phyloP scores from a whole-genome alignment of 2,113 vertebrate genomes.

The Centropus bengalensis region DNA sequence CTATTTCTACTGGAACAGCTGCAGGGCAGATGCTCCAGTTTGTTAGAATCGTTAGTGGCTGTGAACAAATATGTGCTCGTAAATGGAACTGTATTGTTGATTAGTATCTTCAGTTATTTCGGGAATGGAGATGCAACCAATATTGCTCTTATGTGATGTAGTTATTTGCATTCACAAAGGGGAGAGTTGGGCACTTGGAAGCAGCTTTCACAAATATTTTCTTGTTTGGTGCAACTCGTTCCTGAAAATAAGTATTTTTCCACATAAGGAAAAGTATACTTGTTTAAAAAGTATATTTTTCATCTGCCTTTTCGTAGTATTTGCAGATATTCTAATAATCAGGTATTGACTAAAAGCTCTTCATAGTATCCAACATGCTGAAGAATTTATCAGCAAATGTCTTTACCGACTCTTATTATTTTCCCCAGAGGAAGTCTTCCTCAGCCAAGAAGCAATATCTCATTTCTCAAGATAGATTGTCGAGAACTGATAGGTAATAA shows the following conservation, averaged over 20 bases:
- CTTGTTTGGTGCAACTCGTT: neutral
- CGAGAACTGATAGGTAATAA: neutral
- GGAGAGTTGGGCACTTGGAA: rapidly evolving
- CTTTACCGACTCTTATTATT: neutral
- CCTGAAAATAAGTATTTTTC: neutral
- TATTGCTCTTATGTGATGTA: neutral
- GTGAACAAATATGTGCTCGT: neutral
- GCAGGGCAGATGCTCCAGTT: neutral
- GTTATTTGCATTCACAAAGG: neutral
- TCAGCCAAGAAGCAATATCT: neutral
- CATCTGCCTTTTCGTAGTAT: neutral
- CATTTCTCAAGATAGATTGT: neutral
- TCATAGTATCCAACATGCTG: neutral
- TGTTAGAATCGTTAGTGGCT: neutral
- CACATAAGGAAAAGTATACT: neutral
- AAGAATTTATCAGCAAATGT: neutral
- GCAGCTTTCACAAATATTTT: neutral
- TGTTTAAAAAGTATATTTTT: neutral
- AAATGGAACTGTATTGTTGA: neutral
- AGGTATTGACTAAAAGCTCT: neutral
- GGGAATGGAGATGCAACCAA: neutral
- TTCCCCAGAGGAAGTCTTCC: neutral
- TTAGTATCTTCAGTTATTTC: neutral
- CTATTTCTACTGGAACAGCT: neutral
- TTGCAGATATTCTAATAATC: neutral